phyloP scores from a whole-genome alignment of 2,888 invertebrate genomes.

The Oithona nana region DNA sequence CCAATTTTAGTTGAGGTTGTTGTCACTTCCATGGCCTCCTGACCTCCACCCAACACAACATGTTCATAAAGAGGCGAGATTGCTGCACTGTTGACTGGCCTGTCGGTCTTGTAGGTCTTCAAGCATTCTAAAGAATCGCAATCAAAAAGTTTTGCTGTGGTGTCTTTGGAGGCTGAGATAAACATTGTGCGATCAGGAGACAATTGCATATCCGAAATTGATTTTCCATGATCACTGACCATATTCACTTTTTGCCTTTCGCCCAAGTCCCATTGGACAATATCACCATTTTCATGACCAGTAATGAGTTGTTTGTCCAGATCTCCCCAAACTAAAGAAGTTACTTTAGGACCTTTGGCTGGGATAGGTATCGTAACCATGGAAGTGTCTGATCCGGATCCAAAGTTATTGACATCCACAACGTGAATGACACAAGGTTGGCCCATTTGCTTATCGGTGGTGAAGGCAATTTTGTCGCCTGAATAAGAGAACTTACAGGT shows the following conservation, averaged over 20 bases:
- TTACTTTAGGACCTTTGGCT: constrained; percentile 51
- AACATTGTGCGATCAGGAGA: constrained; percentile 80
- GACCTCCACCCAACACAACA: constrained; percentile 93
- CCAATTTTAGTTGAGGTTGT: constrained; percentile 82
- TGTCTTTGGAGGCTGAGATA: constrained; percentile 90
- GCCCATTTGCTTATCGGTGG: constrained; percentile 80
- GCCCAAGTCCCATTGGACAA: constrained; percentile 79
- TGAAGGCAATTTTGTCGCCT: constrained; percentile 73
- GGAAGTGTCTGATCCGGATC: constrained; percentile 37
- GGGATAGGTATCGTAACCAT: constrained; percentile 57
- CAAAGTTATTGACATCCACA: constrained; percentile 29
- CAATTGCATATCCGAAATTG: constrained; percentile 90
- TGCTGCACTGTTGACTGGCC: constrained; percentile 94
- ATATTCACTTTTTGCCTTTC: constrained; percentile 41
- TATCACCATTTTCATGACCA: constrained; percentile 82
- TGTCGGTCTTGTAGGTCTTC: constrained; percentile 90
- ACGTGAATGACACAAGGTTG: constrained; percentile 75
- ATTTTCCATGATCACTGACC: constrained; percentile 58
- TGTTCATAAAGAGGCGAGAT: constrained; percentile 89
- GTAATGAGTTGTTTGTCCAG: constrained; percentile 77
- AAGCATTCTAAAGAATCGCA: constrained; percentile 61
- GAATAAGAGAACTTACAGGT: constrained; percentile 81
- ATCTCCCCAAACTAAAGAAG: constrained; percentile 81
- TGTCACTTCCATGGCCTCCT: constrained; percentile 98
- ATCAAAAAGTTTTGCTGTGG: constrained; percentile 86